Conservation (phyloP, 2,797 vertebrate species). For the Holocentrus rufus region DNA sequence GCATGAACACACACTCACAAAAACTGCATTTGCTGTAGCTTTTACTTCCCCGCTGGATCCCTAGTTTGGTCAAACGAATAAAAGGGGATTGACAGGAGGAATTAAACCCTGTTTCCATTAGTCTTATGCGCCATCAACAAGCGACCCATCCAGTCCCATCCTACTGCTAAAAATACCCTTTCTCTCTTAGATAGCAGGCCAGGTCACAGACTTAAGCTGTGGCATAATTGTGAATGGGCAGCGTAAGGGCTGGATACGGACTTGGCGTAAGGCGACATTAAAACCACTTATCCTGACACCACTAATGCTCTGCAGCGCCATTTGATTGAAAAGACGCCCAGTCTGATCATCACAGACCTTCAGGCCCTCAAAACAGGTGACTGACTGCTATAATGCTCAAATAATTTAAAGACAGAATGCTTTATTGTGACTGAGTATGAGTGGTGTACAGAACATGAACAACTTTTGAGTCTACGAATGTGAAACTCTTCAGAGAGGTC, state of each 20-base stretch:
- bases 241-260: constrained; percentile 47
- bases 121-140: constrained; percentile 70
- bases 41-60: constrained; percentile 43
- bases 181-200: constrained; percentile 65
- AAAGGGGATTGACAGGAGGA: constrained; percentile 71
- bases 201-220: constrained; percentile 74
- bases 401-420: constrained; percentile 17
- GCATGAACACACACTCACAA: neutral
- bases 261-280: constrained; percentile 54
- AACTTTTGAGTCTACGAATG: neutral
- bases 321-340: constrained; percentile 32
- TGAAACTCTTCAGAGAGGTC: neutral
- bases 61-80: constrained; percentile 58
- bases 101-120: constrained; percentile 73
- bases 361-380: neutral
- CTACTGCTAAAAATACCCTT: constrained; percentile 75
- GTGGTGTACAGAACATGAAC: neutral
- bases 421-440: neutral
- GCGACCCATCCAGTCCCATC: constrained; percentile 64
- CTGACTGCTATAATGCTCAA: constrained; percentile 8
- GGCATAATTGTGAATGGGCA: constrained; percentile 51
- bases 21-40: constrained; percentile 41
- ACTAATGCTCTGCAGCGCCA: constrained; percentile 40
- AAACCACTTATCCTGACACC: constrained; percentile 53
- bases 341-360: constrained; percentile 40